Evolutionary conservation across 2,113 vertebrate genomes (phyloP).

Genomic region (Stomatorhinus ivindoensis): DNA sequence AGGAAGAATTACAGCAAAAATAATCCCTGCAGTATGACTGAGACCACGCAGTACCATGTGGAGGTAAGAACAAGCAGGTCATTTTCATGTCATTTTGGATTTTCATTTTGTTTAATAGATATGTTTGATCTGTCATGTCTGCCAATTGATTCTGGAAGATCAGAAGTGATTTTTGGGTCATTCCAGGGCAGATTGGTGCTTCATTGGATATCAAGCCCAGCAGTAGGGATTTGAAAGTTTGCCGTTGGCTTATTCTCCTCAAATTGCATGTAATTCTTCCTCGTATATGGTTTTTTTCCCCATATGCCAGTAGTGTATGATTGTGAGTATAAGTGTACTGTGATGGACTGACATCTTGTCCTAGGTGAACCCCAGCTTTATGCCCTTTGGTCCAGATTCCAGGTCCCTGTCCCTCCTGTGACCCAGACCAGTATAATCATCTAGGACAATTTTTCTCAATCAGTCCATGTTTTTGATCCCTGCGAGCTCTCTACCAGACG

Average conservation of each 20-base stretch:
- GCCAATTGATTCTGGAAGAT: not conserved
- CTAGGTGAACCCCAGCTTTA: not conserved
- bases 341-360: not conserved
- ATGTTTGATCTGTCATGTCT: not conserved
- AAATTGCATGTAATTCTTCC: not conserved
- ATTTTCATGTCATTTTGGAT: not conserved
- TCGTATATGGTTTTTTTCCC: not conserved
- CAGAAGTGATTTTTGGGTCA: not conserved
- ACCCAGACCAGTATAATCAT: not conserved
- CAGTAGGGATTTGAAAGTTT: not conserved
- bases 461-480: too few relatives aligned
- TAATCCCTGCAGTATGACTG: conserved; percentile 75
- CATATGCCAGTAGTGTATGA: not conserved
- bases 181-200: not conserved
- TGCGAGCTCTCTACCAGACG: not conserved
- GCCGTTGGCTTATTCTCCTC: not conserved
- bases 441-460: too few relatives aligned
- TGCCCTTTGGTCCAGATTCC: not conserved
- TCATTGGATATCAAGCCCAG: not conserved
- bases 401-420: not conserved
- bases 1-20: conserved; percentile 79
- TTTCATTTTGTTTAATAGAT: not conserved
- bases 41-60: conserved; percentile 82
- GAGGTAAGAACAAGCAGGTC: conserved; percentile 67
- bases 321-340: not conserved